A percentile compares a stretch with the other conserved stretches of the same genome.
phyloP scores from a whole-genome alignment of 2,888 invertebrate genomes.

The Stegophylla sp. region DNA sequence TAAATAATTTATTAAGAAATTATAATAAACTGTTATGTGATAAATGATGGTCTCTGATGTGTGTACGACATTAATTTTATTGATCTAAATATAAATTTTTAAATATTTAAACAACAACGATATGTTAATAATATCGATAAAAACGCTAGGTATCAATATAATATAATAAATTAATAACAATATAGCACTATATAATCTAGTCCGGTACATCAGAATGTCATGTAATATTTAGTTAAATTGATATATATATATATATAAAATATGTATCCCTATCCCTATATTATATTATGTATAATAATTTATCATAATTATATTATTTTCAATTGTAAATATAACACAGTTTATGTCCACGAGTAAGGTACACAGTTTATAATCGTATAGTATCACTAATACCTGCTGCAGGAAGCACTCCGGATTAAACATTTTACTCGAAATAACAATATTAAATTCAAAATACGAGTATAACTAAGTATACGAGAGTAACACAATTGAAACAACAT shows the following conservation, averaged over 20 bases:
- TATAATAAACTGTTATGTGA: constrained; percentile 1
- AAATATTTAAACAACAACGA: constrained; percentile 17
- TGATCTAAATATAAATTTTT: not conserved
- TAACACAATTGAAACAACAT: not conserved
- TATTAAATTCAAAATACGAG: not conserved
- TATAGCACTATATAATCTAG: not conserved
- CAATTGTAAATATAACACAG: not conserved
- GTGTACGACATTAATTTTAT: not conserved
- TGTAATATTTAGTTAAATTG: not conserved
- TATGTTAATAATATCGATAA: constrained; percentile 31
- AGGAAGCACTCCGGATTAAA: constrained; percentile 53
- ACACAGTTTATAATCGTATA: constrained; percentile 6
- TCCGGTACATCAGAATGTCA: not conserved
- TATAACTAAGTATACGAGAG: not conserved
- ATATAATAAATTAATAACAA: too few species aligned
- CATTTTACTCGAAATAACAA: constrained; percentile 17
- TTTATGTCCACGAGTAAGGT: constrained; percentile 37
- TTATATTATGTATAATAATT: not conserved
- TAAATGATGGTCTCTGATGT: not conserved
- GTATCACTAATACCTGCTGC: constrained; percentile 31
- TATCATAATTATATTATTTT: not conserved
- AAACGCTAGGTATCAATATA: not conserved
- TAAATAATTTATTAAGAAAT: not conserved
- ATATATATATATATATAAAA: not conserved
- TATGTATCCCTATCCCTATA: not conserved